Conservation (phyloP, 2,888 invertebrate species). For the Chrysolina americana region DNA sequence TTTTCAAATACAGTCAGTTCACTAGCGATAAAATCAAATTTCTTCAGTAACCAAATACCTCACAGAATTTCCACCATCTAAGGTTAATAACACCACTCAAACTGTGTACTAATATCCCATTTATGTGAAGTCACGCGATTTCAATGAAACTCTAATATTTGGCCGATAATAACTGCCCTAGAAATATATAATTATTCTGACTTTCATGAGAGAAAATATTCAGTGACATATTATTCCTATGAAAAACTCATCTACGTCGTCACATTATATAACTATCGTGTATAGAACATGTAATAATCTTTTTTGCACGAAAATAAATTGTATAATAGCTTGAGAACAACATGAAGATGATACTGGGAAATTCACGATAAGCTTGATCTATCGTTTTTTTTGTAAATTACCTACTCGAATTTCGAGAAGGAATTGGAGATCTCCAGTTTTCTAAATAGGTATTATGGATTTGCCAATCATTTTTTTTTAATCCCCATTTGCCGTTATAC, state of each 20-base stretch:
- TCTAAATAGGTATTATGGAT: too few species aligned
- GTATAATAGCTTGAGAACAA: too few species aligned
- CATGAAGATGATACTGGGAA: too few species aligned
- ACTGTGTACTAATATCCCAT: constrained; percentile 7
- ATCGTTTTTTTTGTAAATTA: too few species aligned
- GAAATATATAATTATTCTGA: constrained; percentile 1
- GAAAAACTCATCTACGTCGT: not conserved
- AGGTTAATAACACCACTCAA: constrained; percentile 16
- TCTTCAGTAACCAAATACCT: not conserved
- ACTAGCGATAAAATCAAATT: not conserved
- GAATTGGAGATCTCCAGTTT: too few species aligned
- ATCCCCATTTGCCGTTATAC: too few species aligned
- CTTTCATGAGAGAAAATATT: not conserved
- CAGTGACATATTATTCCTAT: not conserved
- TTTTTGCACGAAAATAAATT: too few species aligned
- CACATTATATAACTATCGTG: too few species aligned
- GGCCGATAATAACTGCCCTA: not conserved
- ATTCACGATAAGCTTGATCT: too few species aligned
- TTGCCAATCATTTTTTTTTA: too few species aligned
- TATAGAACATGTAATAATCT: too few species aligned
- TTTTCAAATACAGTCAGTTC: not conserved
- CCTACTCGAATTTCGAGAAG: too few species aligned
- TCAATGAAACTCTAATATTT: constrained; percentile 3
- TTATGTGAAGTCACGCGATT: constrained; percentile 20
- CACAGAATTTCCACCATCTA: not conserved